These are phyloP conservation scores for Caligus rogercresseyi DNA, from an alignment of 1,140 invertebrate species.

Conservation along the genomic window DNA sequence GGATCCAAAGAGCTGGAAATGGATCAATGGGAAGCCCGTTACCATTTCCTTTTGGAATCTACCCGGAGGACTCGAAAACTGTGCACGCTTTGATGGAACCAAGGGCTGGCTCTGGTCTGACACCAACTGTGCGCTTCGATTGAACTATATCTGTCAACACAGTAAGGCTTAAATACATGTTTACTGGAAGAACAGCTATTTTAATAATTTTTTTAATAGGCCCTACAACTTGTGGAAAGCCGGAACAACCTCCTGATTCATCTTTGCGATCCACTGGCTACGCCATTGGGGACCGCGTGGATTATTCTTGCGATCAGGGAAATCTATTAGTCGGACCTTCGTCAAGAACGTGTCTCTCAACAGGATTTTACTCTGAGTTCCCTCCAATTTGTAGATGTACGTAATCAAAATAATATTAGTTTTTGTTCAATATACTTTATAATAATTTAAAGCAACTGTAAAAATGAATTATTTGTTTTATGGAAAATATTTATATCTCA, in stretches of 20 bases:
- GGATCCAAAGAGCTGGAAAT: slow-evolving; percentile 66
- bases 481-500: slow-evolving; percentile 3
- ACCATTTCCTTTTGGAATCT: slow-evolving; percentile 81
- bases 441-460: neutral
- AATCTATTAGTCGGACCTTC: slow-evolving; percentile 67
- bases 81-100: slow-evolving; percentile 72
- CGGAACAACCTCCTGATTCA: slow-evolving; percentile 79
- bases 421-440: neutral
- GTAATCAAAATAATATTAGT: too few relatives aligned
- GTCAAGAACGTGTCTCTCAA: slow-evolving; percentile 61
- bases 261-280: slow-evolving; percentile 52
- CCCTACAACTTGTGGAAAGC: slow-evolving; percentile 67
- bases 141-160: slow-evolving; percentile 87
- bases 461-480: neutral
- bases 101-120: slow-evolving; percentile 89
- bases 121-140: slow-evolving; percentile 60
- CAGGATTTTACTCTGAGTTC: slow-evolving; percentile 82
- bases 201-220: slow-evolving; percentile 34
- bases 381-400: slow-evolving; percentile 81
- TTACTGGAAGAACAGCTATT: neutral
- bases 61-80: slow-evolving; percentile 60
- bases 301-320: slow-evolving; percentile 67
- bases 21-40: slow-evolving; percentile 66
- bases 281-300: slow-evolving; percentile 64
- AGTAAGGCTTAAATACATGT: slow-evolving; percentile 42